Base-by-base conservation (phyloP, 2,888 invertebrate genomes). In the Nemurella pictetii region DNA sequence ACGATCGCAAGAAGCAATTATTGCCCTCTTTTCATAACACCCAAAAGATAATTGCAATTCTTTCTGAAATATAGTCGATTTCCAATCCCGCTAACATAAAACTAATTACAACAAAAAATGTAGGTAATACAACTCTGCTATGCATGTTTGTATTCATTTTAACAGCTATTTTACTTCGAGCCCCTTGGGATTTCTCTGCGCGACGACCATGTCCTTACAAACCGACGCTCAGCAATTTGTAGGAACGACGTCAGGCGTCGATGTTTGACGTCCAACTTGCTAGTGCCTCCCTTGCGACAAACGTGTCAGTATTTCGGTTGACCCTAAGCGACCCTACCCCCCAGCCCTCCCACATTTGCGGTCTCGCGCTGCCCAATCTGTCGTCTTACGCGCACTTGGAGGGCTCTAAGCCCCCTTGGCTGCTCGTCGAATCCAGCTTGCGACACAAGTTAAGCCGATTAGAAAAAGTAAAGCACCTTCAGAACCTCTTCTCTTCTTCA, bases 221-320 rank as follows among this genome's bases (percentile, higher is more conserved):
- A 75, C 28, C 75, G 75, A 27, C 55, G 55, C 55, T 20, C 2
- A 55, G 75, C 75, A 75, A 75, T 75, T 28, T 75, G 75, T 26
- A 26, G 28, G 9, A 27, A 75, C 75, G 73, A 73, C 73, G 75
- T 75, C 75, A 26, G 27, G 26, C 78, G 55, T 78, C 78, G 78
- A 78, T 30, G 28, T 78, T 78, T 30, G 78, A 78, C 78, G 75
- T 78, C 78, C 26, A 75, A 26, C 27, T 75, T 29, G 78, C n/a
- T 29, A n/a, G 7, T 30, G 78, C 26, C 15, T 78, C 78, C 78
- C 78, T 30, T 15, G 78, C 30, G 78, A 29, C 78, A 27, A 30
- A 78, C 28, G 78, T 78, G 78, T 78, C 78, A 78, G 78, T 30
- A 78, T 78, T 78, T 78, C 30, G 78, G 78, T 78, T 78, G 78